Evolutionary conservation across 2,797 vertebrate species (phyloP), one percentile per base, ranked within the genome.

Genomic region (Syngnathus rostellatus): DNA sequence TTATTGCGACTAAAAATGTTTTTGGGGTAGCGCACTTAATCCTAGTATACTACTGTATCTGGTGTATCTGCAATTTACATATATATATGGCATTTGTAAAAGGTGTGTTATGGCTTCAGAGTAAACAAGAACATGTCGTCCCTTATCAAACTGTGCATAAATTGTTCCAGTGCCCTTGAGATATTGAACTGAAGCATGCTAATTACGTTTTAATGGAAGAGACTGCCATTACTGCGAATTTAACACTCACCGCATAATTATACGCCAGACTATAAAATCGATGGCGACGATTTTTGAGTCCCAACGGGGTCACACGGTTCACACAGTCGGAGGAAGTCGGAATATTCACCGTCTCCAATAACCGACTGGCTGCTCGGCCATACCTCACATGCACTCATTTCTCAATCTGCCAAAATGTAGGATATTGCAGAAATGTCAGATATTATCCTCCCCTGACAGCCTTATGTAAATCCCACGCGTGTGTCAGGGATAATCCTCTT

Each of bases 401-500:
- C 60, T 43, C 66, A 72, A 39, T 68, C 77, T 77, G 73, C 79
- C 76, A 83, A 82, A 84, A 76, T 55, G 25, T 19, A 9, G 72
- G 76, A 84, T 77, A 73, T 74, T 74, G 80, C 77, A 38, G 73
- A 81, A 83, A 85, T 77, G 75, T 81, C 79, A 75, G 70, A 78
- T 81, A 67, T 87, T 79, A 88, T 88, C 81, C 82, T 57, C 64
- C 68, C 67, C 68, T 76, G 85, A 78, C 73, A 53, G 70, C 77
- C 79, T 88, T 83, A 83, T 6, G 57, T 85, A 87, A 88, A 77
- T 77, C 72, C 69, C 67, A 66, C 77, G 79, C 62, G 70, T 79
- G 83, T 84, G 81, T 83, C 73, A 57, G 55, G 14, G 50, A 31
- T 87, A 86, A 88, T 87, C 88, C 84, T 88, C 85, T 87, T 85